Base-by-base conservation (phyloP, 2,113 vertebrate genomes). In the Cyprinus carpio region DNA sequence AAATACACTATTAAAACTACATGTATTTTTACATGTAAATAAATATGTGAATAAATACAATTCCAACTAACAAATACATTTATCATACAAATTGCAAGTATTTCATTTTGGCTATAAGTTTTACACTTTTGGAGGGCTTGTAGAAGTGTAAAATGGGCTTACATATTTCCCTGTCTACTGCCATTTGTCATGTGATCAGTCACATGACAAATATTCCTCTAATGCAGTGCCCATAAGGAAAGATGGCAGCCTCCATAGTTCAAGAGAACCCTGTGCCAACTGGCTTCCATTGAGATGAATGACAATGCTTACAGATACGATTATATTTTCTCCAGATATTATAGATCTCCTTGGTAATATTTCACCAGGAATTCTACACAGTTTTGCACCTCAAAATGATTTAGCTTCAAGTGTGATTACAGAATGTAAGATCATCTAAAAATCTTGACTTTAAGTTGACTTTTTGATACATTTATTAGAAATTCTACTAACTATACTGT, bases 101-200 rank as follows among this genome's bases (percentile, higher is more conserved):
- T 62, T 18, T 18, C 3, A 8, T 67, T 69, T 20, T 34, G 31
- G 18, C 18, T 16, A 34, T 25, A 27, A 16, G 15, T 16, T 67
- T 29, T 31, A 67, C 31, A 40, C 40, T 40, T 71, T 34, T 71
- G 8, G 67, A 40, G 34, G 56, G 16, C 34, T 71, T 71, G 34
- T 37, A 23, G 67, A 37, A 34, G 65, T 1, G 31, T 37, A 34
- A 71, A 71, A 23, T 71, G 18, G 18, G 20, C 31, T 71, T n/a
- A 40, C 18, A 12, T 37, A 37, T 71, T 71, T 71, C 20, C 8
- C 10, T 71, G 67, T 23, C 67, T 37, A 71, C 18, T 37, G 34
- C 34, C 31, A 71, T 71, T 71, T 40, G 34, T 40, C 67, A 40
- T 71, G 67, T 71, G 67, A 71, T 71, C 67, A 71, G 31, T 71